phyloP scores from a whole-genome alignment of 1,140 invertebrate species.

The Magallana gigas region DNA sequence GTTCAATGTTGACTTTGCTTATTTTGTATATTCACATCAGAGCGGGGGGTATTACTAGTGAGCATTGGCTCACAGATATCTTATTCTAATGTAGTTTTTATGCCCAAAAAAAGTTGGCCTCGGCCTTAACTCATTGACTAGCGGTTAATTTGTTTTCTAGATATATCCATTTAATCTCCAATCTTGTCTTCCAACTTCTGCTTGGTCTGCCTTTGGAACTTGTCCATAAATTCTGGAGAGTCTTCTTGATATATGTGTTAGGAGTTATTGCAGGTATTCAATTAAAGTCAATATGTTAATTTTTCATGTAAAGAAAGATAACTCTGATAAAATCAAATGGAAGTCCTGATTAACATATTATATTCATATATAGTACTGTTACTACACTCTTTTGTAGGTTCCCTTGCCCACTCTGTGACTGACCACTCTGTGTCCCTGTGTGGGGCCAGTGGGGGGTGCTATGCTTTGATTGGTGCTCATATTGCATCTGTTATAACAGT shows the following conservation, averaged over 20 bases:
- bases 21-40: no score
- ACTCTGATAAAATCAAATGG: not conserved
- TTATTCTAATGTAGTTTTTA: no score
- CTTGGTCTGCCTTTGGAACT: constrained; percentile 96
- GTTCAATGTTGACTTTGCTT: no score
- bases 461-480: constrained; percentile 96
- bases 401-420: constrained; percentile 89
- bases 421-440: constrained; percentile 93
- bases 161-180: constrained; percentile 92
- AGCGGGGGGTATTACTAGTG: no score
- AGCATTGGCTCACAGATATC: no score
- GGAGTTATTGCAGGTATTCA: constrained; percentile 77
- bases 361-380: not conserved
- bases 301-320: not conserved
- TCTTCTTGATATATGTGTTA: constrained; percentile 81
- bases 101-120: no score
- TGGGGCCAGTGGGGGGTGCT: constrained; percentile 97
- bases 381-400: constrained; percentile 75
- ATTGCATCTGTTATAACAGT: constrained; percentile 96
- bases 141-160: constrained; percentile 72
- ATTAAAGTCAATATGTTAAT: not conserved
- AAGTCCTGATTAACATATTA: not conserved
- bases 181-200: constrained; percentile 94
- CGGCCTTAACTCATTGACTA: no score
- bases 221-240: constrained; percentile 96